Percentiles rank a stretch among this genome's conserved stretches.
phyloP scores from a whole-genome alignment of 2,888 invertebrate genomes.

The Orgyia antiqua region DNA sequence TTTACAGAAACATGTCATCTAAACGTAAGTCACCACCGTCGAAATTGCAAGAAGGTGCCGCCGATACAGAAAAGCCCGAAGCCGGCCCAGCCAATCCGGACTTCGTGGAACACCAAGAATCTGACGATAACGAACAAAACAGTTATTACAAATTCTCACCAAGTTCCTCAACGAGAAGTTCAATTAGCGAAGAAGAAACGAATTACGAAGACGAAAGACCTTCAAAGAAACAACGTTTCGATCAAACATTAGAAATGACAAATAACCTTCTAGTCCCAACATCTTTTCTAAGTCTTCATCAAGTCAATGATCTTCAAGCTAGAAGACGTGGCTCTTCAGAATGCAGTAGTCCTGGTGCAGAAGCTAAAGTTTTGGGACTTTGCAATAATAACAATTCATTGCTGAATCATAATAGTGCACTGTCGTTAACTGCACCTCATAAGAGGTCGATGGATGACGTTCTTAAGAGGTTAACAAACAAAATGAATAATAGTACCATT shows the following conservation, averaged over 20 bases:
- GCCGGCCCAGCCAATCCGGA: conserved; percentile 75
- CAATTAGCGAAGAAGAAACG: conserved; percentile 79
- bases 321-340: conserved; percentile 80
- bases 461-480: conserved; percentile 89
- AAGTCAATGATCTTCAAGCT: conserved; percentile 72
- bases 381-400: conserved; percentile 82
- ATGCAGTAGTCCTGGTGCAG: conserved; percentile 85
- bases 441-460: conserved; percentile 96
- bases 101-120: conserved; percentile 61
- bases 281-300: conserved; percentile 75
- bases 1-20: conserved; percentile 95
- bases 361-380: conserved; percentile 81
- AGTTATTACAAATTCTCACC: conserved; percentile 72
- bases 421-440: conserved; percentile 71
- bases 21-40: conserved; percentile 97
- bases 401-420: conserved; percentile 79
- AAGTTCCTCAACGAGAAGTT: conserved; percentile 64
- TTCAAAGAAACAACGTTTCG: conserved; percentile 79
- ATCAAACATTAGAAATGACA: conserved; percentile 78
- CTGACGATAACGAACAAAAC: conserved; percentile 58
- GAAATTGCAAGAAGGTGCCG: conserved; percentile 89
- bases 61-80: conserved; percentile 65
- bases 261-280: conserved; percentile 76
- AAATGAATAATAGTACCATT: conserved; percentile 88
- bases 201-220: conserved; percentile 80